Evolutionary conservation across 2,888 invertebrate genomes (phyloP), one percentile per base, ranked within the genome.

Genomic region (Leptinotarsa rubiginosa): DNA sequence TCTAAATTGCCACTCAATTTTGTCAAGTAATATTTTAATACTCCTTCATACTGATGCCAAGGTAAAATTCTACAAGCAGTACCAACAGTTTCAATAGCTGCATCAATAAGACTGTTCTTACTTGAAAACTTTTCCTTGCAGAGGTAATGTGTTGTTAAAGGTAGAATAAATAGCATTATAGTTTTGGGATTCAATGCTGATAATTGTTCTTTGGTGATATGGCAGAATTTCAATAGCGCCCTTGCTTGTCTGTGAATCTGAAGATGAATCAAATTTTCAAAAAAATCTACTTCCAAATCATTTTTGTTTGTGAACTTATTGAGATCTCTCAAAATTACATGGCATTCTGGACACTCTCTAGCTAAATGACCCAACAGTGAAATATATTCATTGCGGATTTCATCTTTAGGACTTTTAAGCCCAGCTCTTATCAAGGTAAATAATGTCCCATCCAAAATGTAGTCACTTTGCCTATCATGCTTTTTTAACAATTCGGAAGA

Each of bases 201-300:
- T 1, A 86, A 88, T 75, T 92, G 87, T 25, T 91, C 91, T 84
- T 90, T 93, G 59, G 92, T 91, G 7, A 93, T 86, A 78, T 91
- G 91, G 75, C 92, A 92, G 84, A 96, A 94, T 83, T 94, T 94
- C 18, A 93, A 87, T 65, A 98, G 86, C 0, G 97, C 98, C 82
- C 96, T 91, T 0, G 94, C 94, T 84, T 96, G 93, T 75, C 97
- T 91, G 85, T 97, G 96, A 72, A 93, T 88, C 89, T 98, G 95
- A 65, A 96, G 87, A 88, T 99, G 98, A 41, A 92, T 92, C 84
- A 97, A 92, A 85, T 98, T 98, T 84, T 96, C 96, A 85, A 97
- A 98, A 90, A 99, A 97, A 87, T 99, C 98, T 0, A 95, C 93
- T 87, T 98, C 97, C 12, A 90, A 86, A 85, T 98, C 97, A 65